Evolutionary conservation across 2,113 vertebrate genomes (phyloP).

Genomic region (Alethe castanea): DNA sequence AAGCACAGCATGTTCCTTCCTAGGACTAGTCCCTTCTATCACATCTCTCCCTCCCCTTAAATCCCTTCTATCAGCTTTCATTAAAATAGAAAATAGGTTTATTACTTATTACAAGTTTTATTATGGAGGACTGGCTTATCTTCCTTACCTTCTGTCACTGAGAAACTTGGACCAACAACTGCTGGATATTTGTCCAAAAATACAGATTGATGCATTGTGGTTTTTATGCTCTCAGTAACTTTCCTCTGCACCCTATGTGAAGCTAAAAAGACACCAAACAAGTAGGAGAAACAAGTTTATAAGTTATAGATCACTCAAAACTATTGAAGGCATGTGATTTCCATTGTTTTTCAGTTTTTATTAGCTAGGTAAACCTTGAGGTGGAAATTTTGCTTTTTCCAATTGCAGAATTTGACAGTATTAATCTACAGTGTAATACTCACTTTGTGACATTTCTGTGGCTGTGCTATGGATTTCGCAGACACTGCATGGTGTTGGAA

Average conservation of each 20-base stretch:
- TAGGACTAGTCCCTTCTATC: neutral
- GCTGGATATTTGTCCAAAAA: neutral
- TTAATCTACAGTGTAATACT: neutral
- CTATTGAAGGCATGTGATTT: neutral
- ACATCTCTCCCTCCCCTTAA: neutral
- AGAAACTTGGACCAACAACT: neutral
- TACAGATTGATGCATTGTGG: neutral
- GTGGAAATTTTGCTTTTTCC: neutral
- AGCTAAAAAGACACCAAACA: neutral
- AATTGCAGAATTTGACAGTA: neutral
- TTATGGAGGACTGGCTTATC: constrained; percentile 5
- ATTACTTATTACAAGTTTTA: constrained; percentile 6
- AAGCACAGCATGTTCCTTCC: neutral
- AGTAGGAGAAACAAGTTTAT: neutral
- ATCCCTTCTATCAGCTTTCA: constrained; percentile 7
- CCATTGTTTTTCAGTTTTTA: neutral
- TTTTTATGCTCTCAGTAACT: neutral
- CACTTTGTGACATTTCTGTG: neutral
- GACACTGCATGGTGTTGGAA: neutral
- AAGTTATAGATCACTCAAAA: neutral
- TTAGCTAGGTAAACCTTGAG: neutral
- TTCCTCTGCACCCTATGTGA: neutral
- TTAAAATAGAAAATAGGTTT: constrained; percentile 29
- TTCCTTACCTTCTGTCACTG: constrained; percentile 28
- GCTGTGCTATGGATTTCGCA: neutral